phyloP scores from a whole-genome alignment of 2,113 vertebrate species.

The Guaruba guarouba region DNA sequence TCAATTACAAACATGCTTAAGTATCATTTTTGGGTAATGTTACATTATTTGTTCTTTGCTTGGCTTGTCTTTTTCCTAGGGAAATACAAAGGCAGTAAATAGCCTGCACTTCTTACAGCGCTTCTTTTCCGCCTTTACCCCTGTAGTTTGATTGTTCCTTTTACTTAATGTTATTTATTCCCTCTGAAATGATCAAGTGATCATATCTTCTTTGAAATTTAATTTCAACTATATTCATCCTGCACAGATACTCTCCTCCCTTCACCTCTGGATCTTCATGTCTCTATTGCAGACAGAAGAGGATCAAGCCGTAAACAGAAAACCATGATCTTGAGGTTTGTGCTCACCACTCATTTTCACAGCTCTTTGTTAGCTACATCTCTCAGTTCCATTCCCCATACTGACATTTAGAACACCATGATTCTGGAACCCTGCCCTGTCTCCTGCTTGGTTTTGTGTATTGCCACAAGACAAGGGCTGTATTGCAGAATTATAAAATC shows the following conservation, averaged over 20 bases:
- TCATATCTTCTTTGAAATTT: background rate
- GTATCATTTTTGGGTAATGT: background rate
- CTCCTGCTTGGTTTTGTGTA: background rate
- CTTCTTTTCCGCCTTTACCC: background rate
- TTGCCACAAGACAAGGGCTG: background rate
- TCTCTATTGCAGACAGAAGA: background rate
- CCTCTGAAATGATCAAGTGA: background rate
- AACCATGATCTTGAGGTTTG: background rate
- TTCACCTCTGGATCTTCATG: background rate
- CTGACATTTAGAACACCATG: background rate
- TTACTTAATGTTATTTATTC: background rate
- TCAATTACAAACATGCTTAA: background rate
- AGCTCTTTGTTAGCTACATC: background rate
- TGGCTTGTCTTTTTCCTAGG: background rate
- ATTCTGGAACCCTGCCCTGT: background rate
- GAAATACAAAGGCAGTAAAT: background rate
- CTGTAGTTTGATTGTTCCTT: background rate
- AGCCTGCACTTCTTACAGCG: background rate
- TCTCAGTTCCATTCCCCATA: background rate
- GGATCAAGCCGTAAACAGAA: background rate
- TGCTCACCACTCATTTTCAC: fast-evolving
- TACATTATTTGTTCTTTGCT: background rate
- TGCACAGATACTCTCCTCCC: background rate
- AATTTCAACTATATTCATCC: background rate
- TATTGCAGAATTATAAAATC: background rate